Conservation (phyloP, 2,113 vertebrate genomes). For the Melanotaenia duboulayi region DNA sequence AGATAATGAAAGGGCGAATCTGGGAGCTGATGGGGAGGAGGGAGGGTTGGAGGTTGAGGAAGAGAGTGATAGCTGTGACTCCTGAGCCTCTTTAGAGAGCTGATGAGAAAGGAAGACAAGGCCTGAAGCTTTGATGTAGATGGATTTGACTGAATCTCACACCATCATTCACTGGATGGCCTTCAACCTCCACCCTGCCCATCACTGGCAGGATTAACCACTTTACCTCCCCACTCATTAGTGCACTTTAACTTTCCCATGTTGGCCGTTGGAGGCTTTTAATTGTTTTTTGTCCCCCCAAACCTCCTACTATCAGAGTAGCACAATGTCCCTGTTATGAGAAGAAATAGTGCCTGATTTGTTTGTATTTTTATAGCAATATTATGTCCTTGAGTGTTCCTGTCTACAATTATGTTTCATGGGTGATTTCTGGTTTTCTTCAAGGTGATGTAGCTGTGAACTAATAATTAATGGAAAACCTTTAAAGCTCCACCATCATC, state of each 20-base stretch:
- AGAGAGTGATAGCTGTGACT: constrained; percentile 81
- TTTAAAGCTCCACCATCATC: too few relatives aligned
- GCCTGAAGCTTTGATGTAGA: constrained; percentile 67
- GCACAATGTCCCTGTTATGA: not conserved
- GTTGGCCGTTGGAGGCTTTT: constrained; percentile 33
- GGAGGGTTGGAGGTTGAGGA: constrained; percentile 58
- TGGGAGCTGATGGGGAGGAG: constrained; percentile 67
- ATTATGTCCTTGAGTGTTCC: not conserved
- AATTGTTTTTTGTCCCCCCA: constrained; percentile 3
- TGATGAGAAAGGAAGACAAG: constrained; percentile 76
- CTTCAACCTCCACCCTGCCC: constrained; percentile 38
- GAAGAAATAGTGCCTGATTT: not conserved
- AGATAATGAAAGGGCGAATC: constrained; percentile 83
- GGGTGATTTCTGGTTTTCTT: too few relatives aligned
- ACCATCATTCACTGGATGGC: constrained; percentile 53
- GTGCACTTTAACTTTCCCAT: constrained; percentile 56
- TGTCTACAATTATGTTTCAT: not conserved
- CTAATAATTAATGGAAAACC: too few relatives aligned
- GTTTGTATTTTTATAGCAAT: not conserved
- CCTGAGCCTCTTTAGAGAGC: constrained; percentile 69
- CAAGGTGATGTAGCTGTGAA: too few relatives aligned
- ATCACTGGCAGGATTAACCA: constrained; percentile 58
- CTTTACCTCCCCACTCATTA: constrained; percentile 56
- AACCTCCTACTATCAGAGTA: not conserved
- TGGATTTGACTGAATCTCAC: constrained; percentile 59